Base-by-base conservation (phyloP, 2,888 invertebrate genomes). In the Macrophya annulata region DNA sequence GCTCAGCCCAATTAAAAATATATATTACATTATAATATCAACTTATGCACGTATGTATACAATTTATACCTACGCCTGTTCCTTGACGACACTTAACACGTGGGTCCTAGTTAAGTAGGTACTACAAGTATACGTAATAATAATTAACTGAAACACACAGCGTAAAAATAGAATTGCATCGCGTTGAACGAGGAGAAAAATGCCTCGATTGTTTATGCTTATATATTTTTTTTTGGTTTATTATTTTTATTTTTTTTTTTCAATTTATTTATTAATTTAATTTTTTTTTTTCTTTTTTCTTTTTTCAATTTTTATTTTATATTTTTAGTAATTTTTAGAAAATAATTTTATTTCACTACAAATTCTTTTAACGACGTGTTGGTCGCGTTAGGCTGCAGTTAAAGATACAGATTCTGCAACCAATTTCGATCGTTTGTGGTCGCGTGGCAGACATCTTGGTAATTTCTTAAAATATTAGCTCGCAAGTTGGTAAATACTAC, bases 321-420 rank as follows among this genome's bases (percentile, higher is more conserved):
- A 71, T 85, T 55, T 76, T 76, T 62, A 10, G n/a, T 51, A 71
- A 62, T 86, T 86, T 86, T 85, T 85, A 83, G 77, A 81, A 84
- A 86, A 85, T 85, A 85, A 86, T 48, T 65, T 79, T 85, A 85
- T 81, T n/a, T 84, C 43, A 59, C 79, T 84, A 79, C 43, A 65
- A 86, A 86, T 59, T 84, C 74, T 74, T 84, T 85, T 74, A 77
- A 82, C 59, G 82, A 82, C 81, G 48, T 86, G 76, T 85, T 62
- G 77, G 85, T 85, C 85, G 83, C 85, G 79, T 81, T 81, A 59
- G 62, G 62, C 62, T 59, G 81, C 81, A 81, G 81, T 81, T 51
- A 40, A 43, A 40, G 25, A 25, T 51, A 25, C 25, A 62, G 40
- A 81, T 62, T 51, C 59, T 79, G 62, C 79, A 79, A 79, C 79